These are phyloP conservation scores for Serripes groenlandicus DNA, from an alignment of 2,888 invertebrate species.

Conservation along the genomic window DNA sequence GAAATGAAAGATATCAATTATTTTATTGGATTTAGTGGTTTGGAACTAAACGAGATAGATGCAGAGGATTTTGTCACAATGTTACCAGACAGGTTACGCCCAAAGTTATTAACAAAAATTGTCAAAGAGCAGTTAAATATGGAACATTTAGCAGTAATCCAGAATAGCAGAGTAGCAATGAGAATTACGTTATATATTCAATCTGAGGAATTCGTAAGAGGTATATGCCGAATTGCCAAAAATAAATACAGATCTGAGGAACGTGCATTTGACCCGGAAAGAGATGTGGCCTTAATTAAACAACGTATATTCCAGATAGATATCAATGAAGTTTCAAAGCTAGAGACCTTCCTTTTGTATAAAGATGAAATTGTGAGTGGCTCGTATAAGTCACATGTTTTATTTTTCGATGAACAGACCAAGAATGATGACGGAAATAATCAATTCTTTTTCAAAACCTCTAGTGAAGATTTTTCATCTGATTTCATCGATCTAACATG, in stretches of 20 bases:
- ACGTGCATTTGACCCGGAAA: neutral
- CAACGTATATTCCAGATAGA: neutral
- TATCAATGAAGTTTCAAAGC: neutral
- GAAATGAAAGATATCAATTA: conserved; percentile 28
- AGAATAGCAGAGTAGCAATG: neutral
- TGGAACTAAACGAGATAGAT: conserved; percentile 17
- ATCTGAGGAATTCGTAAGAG: neutral
- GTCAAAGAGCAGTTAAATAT: conserved; percentile 22
- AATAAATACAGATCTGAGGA: too few species aligned
- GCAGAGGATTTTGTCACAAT: neutral
- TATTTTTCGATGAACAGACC: too few species aligned
- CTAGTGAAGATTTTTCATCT: too few species aligned
- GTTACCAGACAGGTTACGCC: conserved; percentile 30
- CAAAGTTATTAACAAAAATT: conserved; percentile 30
- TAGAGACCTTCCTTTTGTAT: conserved; percentile 1
- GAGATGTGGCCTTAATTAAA: neutral
- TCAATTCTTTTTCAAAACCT: too few species aligned
- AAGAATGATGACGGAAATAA: too few species aligned
- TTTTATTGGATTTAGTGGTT: conserved; percentile 39
- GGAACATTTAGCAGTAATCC: conserved; percentile 1
- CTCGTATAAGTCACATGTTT: too few species aligned
- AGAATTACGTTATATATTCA: conserved; percentile 1
- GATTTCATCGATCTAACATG: neutral
- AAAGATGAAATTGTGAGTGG: too few species aligned
- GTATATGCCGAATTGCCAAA: neutral